Conservation (phyloP, 2,888 invertebrate species). For the Temnothorax unifasciatus region DNA sequence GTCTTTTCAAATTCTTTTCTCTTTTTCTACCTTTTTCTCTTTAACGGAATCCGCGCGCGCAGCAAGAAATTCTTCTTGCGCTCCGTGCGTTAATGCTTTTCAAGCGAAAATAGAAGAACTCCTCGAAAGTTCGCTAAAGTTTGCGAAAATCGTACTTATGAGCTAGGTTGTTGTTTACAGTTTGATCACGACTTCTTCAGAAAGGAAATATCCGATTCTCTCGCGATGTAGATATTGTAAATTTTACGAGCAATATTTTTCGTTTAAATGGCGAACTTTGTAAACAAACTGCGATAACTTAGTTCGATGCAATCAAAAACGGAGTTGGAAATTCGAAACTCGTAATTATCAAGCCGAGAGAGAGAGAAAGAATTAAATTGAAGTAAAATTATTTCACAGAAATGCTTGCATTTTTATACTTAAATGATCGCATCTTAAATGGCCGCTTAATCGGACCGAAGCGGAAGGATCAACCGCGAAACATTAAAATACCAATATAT, state of each 20-base stretch:
- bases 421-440: not conserved
- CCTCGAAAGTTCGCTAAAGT: conserved; percentile 35
- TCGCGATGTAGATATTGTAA: conserved; percentile 27
- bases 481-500: conserved; percentile 33
- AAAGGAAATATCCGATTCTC: conserved; percentile 31
- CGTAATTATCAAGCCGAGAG: conserved; percentile 6
- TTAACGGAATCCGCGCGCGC: conserved; percentile 27
- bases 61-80: conserved; percentile 49
- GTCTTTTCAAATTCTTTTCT: conserved; percentile 11
- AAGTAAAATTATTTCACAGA: not conserved
- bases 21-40: not conserved
- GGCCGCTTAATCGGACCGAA: not conserved
- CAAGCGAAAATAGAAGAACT: conserved; percentile 38
- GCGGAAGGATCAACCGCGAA: not conserved
- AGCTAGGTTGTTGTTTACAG: conserved; percentile 45
- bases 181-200: conserved; percentile 31
- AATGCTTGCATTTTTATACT: not conserved
- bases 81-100: conserved; percentile 37
- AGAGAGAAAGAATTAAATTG: not conserved
- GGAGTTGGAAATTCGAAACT: not conserved
- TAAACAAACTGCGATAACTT: conserved; percentile 21
- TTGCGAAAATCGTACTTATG: conserved; percentile 44
- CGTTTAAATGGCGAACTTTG: conserved; percentile 17
- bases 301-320: not conserved
- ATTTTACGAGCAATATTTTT: conserved; percentile 21